phyloP scores from a whole-genome alignment of 2,113 vertebrate species.

The Mus musculus region DNA sequence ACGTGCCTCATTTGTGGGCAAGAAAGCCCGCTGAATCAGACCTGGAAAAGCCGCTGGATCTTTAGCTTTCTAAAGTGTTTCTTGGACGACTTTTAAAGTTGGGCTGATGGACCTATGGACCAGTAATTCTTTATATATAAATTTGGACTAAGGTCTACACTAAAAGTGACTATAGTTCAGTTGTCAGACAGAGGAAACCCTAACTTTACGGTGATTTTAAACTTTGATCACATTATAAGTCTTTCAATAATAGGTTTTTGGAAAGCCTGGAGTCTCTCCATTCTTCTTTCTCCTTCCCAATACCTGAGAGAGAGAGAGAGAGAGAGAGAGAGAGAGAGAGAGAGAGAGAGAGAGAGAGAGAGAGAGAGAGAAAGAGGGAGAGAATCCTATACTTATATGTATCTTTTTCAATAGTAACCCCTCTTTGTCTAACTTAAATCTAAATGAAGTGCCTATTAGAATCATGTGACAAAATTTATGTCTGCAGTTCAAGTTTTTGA shows the following conservation, averaged over 20 bases:
- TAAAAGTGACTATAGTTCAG: neutral
- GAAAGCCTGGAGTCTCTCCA: neutral
- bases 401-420: conserved; percentile 26
- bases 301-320: neutral
- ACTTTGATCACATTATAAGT: neutral
- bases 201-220: neutral
- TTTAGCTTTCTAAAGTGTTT: conserved; percentile 74
- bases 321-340: neutral
- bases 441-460: conserved; percentile 16
- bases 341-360: neutral
- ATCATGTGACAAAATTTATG: neutral
- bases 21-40: conserved; percentile 70
- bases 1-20: conserved; percentile 73
- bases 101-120: neutral
- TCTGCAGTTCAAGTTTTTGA: neutral
- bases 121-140: conserved; percentile 38
- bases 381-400: neutral
- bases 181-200: neutral
- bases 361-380: neutral
- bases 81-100: conserved; percentile 76
- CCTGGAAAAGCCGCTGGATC: conserved; percentile 41
- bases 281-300: neutral
- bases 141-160: neutral
- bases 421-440: conserved; percentile 1
- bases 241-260: neutral